Conservation (phyloP, 2,113 vertebrate genomes). For the Campylomormyrus numenius region DNA sequence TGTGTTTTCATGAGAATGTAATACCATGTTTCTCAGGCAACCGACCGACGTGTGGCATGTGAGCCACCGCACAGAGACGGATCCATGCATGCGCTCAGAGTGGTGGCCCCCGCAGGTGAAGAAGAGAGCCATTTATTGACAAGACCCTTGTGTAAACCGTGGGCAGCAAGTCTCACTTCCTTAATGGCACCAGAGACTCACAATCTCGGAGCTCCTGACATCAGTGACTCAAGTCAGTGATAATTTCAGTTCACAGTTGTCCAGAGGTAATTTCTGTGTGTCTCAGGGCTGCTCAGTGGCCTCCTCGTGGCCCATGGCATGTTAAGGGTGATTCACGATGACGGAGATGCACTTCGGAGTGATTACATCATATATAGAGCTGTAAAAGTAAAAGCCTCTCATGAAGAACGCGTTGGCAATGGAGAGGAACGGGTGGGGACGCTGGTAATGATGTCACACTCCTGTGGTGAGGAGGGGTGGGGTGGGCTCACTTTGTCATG, state of each 20-base stretch:
- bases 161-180: neutral
- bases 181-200: neutral
- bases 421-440: neutral
- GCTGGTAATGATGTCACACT: neutral
- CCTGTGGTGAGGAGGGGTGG: neutral
- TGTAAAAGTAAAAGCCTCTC: neutral
- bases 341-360: neutral
- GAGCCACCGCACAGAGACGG: neutral
- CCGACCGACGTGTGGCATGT: neutral
- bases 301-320: neutral
- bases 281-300: neutral
- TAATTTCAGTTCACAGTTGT: neutral
- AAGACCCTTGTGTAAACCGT: neutral
- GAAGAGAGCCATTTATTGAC: neutral
- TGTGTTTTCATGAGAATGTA: neutral
- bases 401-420: neutral
- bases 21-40: neutral
- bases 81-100: neutral
- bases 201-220: neutral
- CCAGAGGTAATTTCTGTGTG: neutral
- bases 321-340: neutral
- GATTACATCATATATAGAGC: neutral
- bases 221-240: neutral
- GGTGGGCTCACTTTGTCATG: neutral
- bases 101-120: neutral